Conservation (phyloP, 2,888 invertebrate genomes). For the Clitarchus hookeri region DNA sequence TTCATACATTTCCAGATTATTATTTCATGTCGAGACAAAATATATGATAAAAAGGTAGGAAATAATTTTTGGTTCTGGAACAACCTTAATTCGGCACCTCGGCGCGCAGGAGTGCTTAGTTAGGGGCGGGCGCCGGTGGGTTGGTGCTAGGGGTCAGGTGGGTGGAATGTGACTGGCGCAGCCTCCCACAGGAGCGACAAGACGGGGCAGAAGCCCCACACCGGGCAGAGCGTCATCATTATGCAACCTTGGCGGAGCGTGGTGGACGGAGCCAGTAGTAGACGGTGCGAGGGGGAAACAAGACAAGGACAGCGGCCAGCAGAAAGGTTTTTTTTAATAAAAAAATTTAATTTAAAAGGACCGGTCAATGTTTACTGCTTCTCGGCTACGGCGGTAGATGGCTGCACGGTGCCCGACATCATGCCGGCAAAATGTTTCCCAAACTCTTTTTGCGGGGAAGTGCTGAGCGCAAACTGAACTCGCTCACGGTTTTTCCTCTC, state of each 20-base stretch:
- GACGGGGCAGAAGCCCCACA: neutral
- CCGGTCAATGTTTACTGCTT: neutral
- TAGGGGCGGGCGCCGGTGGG: neutral
- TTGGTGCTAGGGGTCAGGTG: neutral
- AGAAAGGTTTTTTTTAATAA: neutral
- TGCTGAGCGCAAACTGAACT: neutral
- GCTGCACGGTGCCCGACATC: neutral
- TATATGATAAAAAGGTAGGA: too few species aligned
- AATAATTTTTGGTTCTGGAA: too few species aligned
- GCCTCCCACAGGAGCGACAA: too few species aligned
- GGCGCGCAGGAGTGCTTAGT: too few species aligned
- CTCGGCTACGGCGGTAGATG: neutral
- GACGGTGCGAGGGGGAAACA: neutral
- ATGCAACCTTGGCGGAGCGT: neutral
- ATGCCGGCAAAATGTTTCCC: neutral
- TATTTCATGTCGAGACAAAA: too few species aligned
- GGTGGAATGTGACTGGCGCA: neutral
- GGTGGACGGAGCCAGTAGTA: neutral
- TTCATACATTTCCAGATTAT: too few species aligned
- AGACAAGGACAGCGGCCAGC: neutral
- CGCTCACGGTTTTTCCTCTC: neutral
- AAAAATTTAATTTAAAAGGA: constrained; percentile 9
- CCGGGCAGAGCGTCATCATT: neutral
- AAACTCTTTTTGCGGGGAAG: neutral
- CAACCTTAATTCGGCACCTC: too few species aligned